A percentile compares a stretch with the other conserved stretches of the same genome.
These are phyloP conservation scores for Geotrypetes seraphini DNA, from an alignment of 2,797 vertebrate species.

Conservation along the genomic window DNA sequence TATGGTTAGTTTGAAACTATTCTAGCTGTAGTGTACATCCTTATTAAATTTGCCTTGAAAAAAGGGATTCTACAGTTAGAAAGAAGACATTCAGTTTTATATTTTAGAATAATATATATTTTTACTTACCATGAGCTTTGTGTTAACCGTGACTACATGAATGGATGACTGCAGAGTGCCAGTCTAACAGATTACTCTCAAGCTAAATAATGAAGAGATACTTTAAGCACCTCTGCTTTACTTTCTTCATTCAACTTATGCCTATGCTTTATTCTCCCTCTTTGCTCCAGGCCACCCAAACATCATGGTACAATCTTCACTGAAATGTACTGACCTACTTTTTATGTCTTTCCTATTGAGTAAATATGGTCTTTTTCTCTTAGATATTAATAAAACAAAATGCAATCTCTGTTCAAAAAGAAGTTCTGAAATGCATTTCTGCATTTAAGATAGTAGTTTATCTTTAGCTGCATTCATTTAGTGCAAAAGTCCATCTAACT, in stretches of 20 bases:
- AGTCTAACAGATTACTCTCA: slow-evolving; percentile 13
- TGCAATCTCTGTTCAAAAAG: slow-evolving; percentile 2
- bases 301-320: slow-evolving; percentile 5
- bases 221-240: slow-evolving; percentile 19
- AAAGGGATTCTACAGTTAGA: not conserved
- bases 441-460: no score
- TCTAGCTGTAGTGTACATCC: not conserved
- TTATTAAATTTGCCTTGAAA: not conserved
- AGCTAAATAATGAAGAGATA: slow-evolving; percentile 11
- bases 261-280: slow-evolving; percentile 8
- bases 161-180: slow-evolving; percentile 3
- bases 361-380: slow-evolving; percentile 15
- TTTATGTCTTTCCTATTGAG: slow-evolving; percentile 14
- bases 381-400: slow-evolving; percentile 2
- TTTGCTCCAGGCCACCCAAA: slow-evolving; percentile 37
- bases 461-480: no score
- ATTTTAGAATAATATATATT: slow-evolving; percentile 1
- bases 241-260: slow-evolving; percentile 15
- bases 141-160: slow-evolving; percentile 2
- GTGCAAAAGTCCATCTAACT: no score
- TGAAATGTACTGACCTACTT: slow-evolving; percentile 34
- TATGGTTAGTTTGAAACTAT: not conserved
- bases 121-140: slow-evolving; percentile 39
- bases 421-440: no score
- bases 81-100: not conserved